Evolutionary conservation across 1,140 invertebrate species (phyloP), one percentile per base, ranked within the genome.

Genomic region (Cydia pomonella): DNA sequence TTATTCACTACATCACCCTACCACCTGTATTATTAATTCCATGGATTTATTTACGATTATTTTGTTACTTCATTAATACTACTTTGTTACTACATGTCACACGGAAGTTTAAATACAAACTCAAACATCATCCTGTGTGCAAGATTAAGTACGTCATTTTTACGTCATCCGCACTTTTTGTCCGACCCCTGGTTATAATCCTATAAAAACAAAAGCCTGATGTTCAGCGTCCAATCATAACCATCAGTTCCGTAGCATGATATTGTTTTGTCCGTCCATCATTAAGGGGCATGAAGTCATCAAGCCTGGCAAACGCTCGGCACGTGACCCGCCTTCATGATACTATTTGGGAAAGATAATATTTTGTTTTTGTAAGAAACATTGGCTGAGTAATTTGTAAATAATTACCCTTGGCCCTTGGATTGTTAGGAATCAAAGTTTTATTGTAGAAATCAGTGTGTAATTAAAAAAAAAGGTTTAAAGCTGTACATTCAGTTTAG

Each of bases 231-330:
- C 64, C 64, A 69, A 69, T 69, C 64, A 69, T 69, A 69, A 12
- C 64, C 27, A 5, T 38, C 64, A 18, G 64, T 69, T 69, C 64
- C 64, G 64, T 33, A 41, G 64, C 64, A 69, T 38, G 64, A 69
- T 69, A 69, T 69, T 69, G 64, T 69, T 69, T 69, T 69, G 64
- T 69, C 29, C 64, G 64, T 69, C 64, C 16, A 69, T 69, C 64
- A 69, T 69, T 69, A 69, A 69, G 64, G 64, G 64, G 64, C 64
- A 69, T 69, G 64, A 69, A 69, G 64, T 69, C 64, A 69, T 69
- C 64, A 69, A 69, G 64, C 29, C 33, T 69, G 64, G 64, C 64
- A 69, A 69, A 69, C 64, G 64, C 29, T 69, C 64, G 27, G 64
- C 64, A 33, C 64, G 64, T 69, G 64, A 18, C 29, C 13, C 1